Percentiles rank a stretch among this genome's conserved stretches.
phyloP scores from a whole-genome alignment of 2,888 invertebrate species.

The Slavum lentiscoides region DNA sequence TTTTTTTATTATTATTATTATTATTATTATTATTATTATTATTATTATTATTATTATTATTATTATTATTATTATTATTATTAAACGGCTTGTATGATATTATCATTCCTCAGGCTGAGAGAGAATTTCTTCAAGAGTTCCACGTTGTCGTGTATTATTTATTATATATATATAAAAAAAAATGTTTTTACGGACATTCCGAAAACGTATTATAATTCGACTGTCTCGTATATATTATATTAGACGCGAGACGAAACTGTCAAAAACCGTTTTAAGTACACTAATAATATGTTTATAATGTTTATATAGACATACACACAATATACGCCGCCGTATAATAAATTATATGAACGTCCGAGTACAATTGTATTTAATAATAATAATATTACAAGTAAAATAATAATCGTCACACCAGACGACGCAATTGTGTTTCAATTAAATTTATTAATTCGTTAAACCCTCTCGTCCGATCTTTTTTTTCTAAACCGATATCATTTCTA shows the following conservation, averaged over 20 bases:
- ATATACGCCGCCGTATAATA: neutral
- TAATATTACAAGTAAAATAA: neutral
- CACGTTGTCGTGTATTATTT: too few relatives aligned
- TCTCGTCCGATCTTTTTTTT: neutral
- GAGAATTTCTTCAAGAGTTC: too few relatives aligned
- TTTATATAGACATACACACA: neutral
- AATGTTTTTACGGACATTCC: neutral
- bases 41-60: too few relatives aligned
- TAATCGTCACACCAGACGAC: neutral
- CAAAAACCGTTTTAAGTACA: constrained; percentile 12
- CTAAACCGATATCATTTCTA: neutral
- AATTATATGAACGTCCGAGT: neutral
- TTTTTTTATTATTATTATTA: too few relatives aligned
- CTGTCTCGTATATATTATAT: neutral
- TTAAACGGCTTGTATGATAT: neutral
- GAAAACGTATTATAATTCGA: neutral
- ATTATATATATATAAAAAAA: too few relatives aligned
- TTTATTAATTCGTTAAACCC: neutral
- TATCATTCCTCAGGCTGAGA: neutral
- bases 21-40: too few relatives aligned
- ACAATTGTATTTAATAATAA: too few relatives aligned
- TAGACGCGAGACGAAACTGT: constrained; percentile 9
- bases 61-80: too few relatives aligned
- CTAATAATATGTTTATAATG: too few relatives aligned
- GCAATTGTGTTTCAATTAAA: constrained; percentile 32